Evolutionary conservation across 2,888 invertebrate species (phyloP).

Genomic region (Diaprepes abbreviatus): DNA sequence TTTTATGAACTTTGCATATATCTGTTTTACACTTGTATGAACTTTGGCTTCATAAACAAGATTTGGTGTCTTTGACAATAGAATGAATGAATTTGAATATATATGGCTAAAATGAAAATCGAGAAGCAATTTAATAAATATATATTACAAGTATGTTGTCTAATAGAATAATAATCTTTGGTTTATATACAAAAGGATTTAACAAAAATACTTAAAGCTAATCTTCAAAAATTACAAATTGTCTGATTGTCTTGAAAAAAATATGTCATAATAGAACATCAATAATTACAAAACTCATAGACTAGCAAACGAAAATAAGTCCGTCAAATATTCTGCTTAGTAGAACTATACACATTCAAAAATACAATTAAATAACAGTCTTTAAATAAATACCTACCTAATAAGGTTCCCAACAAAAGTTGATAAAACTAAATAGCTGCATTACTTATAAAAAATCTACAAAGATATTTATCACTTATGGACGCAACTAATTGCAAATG

Average conservation of each 20-base stretch:
- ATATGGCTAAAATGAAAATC: not conserved
- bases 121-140: constrained; percentile 37
- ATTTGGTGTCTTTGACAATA: too few species aligned
- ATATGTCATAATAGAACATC: constrained; percentile 48
- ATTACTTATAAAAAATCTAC: too few species aligned
- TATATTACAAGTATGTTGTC: constrained; percentile 47
- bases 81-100: too few species aligned
- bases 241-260: constrained; percentile 47
- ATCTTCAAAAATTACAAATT: constrained; percentile 43
- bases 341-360: constrained; percentile 22
- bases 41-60: too few species aligned
- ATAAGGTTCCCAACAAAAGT: constrained; percentile 12
- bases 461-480: too few species aligned
- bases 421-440: too few species aligned
- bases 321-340: constrained; percentile 1
- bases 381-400: constrained; percentile 50
- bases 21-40: too few species aligned
- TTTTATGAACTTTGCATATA: too few species aligned
- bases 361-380: constrained; percentile 50
- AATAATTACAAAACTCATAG: not conserved
- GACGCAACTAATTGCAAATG: too few species aligned
- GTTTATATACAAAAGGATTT: constrained; percentile 60
- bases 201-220: constrained; percentile 53
- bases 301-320: constrained; percentile 13
- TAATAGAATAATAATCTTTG: constrained; percentile 57